Evolutionary conservation across 2,888 invertebrate genomes (phyloP).

Genomic region (Eulithis testata): DNA sequence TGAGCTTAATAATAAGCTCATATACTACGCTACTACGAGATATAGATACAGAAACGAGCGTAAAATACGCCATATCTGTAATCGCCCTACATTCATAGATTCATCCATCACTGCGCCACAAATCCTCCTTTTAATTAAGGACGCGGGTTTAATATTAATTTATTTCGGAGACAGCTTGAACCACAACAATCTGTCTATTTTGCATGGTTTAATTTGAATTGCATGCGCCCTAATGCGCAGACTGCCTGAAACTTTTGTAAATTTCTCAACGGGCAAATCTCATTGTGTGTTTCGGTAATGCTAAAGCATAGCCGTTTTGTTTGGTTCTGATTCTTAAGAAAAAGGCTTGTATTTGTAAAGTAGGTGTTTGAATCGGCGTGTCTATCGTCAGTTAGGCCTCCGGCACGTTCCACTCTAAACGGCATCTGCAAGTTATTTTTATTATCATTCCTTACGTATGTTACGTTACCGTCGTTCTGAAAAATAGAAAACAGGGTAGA

Average conservation of each 20-base stretch:
- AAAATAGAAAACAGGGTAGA: not conserved
- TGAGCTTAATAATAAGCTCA: too few species aligned
- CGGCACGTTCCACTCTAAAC: too few species aligned
- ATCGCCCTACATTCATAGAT: conserved; percentile 20
- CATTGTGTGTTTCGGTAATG: not conserved
- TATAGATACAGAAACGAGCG: not conserved
- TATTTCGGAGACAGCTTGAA: conserved; percentile 46
- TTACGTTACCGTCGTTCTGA: too few species aligned
- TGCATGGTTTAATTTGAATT: conserved; percentile 28
- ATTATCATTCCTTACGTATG: too few species aligned
- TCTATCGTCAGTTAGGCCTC: too few species aligned
- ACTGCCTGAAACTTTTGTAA: not conserved
- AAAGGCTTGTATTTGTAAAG: too few species aligned
- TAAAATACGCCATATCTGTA: not conserved
- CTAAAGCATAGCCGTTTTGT: too few species aligned
- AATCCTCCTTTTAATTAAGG: conserved; percentile 50
- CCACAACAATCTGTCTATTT: conserved; percentile 34
- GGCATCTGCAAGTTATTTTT: too few species aligned
- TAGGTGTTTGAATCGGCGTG: too few species aligned
- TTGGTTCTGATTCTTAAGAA: too few species aligned
- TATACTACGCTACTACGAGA: too few species aligned
- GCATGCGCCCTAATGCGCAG: not conserved
- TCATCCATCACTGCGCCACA: conserved; percentile 49
- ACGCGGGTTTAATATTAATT: conserved; percentile 46
- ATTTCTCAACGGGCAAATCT: not conserved